Conservation (phyloP, 2,888 invertebrate genomes). For the Pandemis heparana region DNA sequence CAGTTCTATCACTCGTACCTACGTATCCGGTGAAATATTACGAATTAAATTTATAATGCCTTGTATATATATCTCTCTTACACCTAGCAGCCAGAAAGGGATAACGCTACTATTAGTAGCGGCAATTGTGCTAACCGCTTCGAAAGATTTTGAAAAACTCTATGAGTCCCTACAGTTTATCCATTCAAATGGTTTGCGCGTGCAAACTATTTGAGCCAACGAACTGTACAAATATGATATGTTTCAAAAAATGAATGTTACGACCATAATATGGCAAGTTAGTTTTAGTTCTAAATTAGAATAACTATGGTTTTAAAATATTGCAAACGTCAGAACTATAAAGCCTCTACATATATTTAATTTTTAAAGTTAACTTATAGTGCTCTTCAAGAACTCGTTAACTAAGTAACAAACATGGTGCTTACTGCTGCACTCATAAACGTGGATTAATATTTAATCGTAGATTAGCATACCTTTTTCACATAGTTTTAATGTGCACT, state of each 20-base stretch:
- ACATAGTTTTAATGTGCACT: not conserved
- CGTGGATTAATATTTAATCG: not conserved
- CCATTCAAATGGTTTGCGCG: not conserved
- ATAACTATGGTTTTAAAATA: not conserved
- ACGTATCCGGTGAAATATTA: too few relatives aligned
- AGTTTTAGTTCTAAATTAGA: not conserved
- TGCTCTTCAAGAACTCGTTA: not conserved
- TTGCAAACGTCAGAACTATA: not conserved
- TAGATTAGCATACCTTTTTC: not conserved
- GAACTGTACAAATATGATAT: not conserved
- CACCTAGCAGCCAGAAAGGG: not conserved
- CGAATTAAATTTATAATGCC: too few relatives aligned
- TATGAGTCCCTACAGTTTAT: not conserved
- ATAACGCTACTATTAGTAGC: not conserved
- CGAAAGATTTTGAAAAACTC: not conserved
- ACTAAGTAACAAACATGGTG: not conserved
- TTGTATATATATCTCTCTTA: not conserved
- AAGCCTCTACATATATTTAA: not conserved
- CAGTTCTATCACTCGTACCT: too few relatives aligned
- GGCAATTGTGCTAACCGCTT: not conserved
- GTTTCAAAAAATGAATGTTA: not conserved
- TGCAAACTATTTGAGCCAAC: not conserved
- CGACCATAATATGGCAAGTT: not conserved
- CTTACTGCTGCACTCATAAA: not conserved
- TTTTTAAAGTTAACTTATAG: not conserved